A percentile compares a stretch with the other conserved stretches of the same genome.
These are phyloP conservation scores for Anoplolepis gracilipes DNA, from an alignment of 1,140 invertebrate genomes.

Conservation along the genomic window DNA sequence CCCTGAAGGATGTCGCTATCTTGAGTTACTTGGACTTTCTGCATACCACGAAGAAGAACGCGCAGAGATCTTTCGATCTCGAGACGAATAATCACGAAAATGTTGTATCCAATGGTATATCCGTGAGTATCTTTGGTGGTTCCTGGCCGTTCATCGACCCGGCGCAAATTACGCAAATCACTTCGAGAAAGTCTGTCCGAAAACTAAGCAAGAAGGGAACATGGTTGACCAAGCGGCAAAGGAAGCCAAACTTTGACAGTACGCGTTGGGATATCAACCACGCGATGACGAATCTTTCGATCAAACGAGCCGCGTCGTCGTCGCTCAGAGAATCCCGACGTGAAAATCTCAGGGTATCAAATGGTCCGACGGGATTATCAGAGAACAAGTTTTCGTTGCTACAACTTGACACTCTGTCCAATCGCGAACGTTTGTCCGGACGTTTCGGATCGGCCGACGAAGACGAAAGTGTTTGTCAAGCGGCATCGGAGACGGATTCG, in stretches of 20 bases:
- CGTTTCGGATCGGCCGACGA: background rate
- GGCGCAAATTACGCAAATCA: background rate
- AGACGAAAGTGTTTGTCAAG: background rate
- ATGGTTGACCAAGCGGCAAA: conserved; percentile 5
- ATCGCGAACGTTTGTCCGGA: conserved; percentile 13
- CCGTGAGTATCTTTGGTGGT: background rate
- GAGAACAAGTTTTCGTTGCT: conserved; percentile 9
- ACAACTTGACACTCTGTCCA: conserved; percentile 7
- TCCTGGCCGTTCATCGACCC: conserved; percentile 14
- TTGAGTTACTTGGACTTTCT: background rate
- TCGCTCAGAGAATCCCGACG: too few relatives aligned
- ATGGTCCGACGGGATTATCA: background rate
- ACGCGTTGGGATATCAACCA: background rate
- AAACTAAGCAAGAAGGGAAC: background rate
- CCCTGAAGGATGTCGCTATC: conserved; percentile 7
- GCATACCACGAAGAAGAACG: background rate
- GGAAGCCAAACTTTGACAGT: background rate
- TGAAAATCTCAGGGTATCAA: background rate
- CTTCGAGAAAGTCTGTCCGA: background rate
- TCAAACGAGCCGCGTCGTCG: background rate
- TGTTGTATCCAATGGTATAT: background rate
- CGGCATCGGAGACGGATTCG: background rate
- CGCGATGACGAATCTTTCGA: background rate
- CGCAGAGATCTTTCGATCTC: background rate
- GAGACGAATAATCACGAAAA: conserved; percentile 12